phyloP scores from a whole-genome alignment of 2,797 vertebrate species.

The Selene dorsalis region DNA sequence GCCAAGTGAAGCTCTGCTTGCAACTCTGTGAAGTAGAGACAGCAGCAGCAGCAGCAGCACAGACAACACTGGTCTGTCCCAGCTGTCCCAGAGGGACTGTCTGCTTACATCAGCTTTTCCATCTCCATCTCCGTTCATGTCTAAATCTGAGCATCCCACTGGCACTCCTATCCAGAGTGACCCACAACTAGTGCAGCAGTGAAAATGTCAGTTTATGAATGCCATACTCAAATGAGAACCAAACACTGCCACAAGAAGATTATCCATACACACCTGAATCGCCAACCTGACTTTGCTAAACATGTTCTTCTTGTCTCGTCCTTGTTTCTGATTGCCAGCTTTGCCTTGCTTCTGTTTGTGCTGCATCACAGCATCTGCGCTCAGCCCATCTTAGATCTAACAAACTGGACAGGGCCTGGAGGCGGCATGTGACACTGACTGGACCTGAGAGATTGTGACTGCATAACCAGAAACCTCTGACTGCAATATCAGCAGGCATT shows the following conservation, averaged over 20 bases:
- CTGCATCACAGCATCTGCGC: constrained; percentile 20
- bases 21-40: neutral
- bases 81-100: constrained; percentile 27
- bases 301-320: neutral
- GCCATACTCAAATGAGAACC: neutral
- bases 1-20: neutral
- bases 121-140: constrained; percentile 26
- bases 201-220: neutral
- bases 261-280: neutral
- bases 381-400: neutral
- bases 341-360: neutral
- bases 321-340: neutral
- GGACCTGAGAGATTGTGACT: neutral
- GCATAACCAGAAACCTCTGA: constrained; percentile 23
- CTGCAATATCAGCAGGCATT: constrained; percentile 13
- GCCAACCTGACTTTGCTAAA: neutral
- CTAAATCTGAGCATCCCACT: constrained; percentile 28
- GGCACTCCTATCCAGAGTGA: constrained; percentile 31
- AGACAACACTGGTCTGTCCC: constrained; percentile 8
- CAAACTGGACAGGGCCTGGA: neutral
- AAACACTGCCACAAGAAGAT: neutral
- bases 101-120: constrained; percentile 54
- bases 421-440: constrained; percentile 35
- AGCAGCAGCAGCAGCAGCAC: neutral
- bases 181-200: constrained; percentile 25